phyloP scores from a whole-genome alignment of 2,797 vertebrate species.

The Knipowitschia caucasica region DNA sequence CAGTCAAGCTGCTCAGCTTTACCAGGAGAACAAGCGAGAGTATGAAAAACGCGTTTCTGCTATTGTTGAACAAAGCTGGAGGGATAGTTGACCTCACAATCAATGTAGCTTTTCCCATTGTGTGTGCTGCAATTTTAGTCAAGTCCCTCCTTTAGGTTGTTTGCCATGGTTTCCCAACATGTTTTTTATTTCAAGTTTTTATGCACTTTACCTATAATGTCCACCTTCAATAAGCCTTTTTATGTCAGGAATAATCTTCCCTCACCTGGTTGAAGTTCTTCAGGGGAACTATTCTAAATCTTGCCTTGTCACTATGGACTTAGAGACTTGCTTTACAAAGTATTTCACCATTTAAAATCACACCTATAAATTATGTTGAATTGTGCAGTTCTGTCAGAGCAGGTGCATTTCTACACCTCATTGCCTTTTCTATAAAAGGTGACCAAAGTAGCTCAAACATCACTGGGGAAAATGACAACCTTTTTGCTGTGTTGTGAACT shows the following conservation, averaged over 20 bases:
- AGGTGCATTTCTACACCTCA: constrained; percentile 32
- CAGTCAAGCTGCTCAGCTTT: constrained; percentile 98
- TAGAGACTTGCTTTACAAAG: constrained; percentile 37
- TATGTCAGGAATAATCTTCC: constrained; percentile 32
- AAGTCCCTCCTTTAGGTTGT: constrained; percentile 56
- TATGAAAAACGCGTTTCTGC: constrained; percentile 98
- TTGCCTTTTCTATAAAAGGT: constrained; percentile 23
- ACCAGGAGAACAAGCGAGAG: constrained; percentile 99
- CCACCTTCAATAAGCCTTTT: constrained; percentile 42
- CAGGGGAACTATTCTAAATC: constrained; percentile 54
- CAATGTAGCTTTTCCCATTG: constrained; percentile 37
- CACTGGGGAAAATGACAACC: constrained; percentile 41
- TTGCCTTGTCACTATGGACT: constrained; percentile 57
- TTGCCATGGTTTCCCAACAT: constrained; percentile 12
- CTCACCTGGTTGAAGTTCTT: constrained; percentile 39
- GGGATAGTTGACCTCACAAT: constrained; percentile 89
- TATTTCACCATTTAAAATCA: constrained; percentile 53
- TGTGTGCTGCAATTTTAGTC: constrained; percentile 65
- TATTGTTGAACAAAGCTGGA: constrained; percentile 99
- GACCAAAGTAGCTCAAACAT: constrained; percentile 40
- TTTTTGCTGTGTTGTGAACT: constrained; percentile 68
- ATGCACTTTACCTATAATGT: constrained; percentile 79
- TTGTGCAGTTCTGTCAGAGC: constrained; percentile 27
- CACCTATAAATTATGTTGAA: constrained; percentile 39
- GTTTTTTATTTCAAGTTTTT: constrained; percentile 74